phyloP scores from a whole-genome alignment of 2,113 vertebrate genomes.

The Amphiprion percula region DNA sequence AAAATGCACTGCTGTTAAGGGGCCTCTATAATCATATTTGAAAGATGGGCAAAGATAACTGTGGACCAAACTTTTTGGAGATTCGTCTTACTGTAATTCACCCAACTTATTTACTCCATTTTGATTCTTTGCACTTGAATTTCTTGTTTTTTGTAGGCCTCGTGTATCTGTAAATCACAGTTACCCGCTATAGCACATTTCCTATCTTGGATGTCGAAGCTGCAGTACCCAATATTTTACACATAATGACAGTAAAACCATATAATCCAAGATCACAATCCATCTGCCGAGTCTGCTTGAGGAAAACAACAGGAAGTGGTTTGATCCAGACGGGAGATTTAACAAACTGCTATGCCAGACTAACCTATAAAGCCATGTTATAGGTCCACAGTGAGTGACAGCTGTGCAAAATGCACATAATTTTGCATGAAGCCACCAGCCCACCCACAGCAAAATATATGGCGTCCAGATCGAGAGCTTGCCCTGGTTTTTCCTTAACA shows the following conservation, averaged over 20 bases:
- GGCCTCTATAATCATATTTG: slow-evolving; percentile 9
- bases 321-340: slow-evolving; percentile 50
- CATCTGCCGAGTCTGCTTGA: slow-evolving; percentile 24
- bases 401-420: slow-evolving; percentile 59
- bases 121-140: neutral
- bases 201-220: slow-evolving; percentile 17
- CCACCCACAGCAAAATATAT: slow-evolving; percentile 62
- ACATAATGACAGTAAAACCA: slow-evolving; percentile 25
- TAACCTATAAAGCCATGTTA: slow-evolving; percentile 43
- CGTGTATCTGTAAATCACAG: neutral
- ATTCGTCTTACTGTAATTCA: neutral
- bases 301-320: slow-evolving; percentile 68
- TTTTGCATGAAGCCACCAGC: slow-evolving; percentile 60
- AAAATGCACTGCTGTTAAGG: neutral
- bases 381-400: slow-evolving; percentile 48
- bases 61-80: neutral
- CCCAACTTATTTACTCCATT: slow-evolving; percentile 10
- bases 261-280: slow-evolving; percentile 42
- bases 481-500: slow-evolving; percentile 22
- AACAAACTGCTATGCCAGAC: slow-evolving; percentile 53
- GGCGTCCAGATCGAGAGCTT: slow-evolving; percentile 49
- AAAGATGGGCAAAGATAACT: neutral
- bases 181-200: slow-evolving; percentile 16
- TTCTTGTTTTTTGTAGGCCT: neutral
- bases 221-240: slow-evolving; percentile 41